These are phyloP conservation scores for Gonioctena quinquepunctata DNA, from an alignment of 1,140 invertebrate genomes.

Conservation along the genomic window DNA sequence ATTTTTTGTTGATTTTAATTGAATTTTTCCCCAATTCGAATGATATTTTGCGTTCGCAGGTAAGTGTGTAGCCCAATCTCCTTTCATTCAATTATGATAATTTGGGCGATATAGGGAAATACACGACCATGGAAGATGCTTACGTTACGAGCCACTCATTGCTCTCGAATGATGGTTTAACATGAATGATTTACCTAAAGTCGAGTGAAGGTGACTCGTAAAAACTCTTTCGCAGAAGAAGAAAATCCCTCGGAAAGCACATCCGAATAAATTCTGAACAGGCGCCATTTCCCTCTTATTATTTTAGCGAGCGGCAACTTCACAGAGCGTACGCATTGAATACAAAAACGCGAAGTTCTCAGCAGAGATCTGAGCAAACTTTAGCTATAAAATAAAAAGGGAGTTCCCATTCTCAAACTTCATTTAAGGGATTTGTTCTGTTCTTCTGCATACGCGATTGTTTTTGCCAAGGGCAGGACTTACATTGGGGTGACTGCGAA, in stretches of 20 bases:
- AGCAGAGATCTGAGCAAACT: slow-evolving; percentile 8
- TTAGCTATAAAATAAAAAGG: slow-evolving; percentile 17
- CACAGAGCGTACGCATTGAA: slow-evolving; percentile 6
- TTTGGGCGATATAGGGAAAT: too few species aligned
- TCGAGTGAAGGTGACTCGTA: not conserved
- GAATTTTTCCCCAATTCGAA: too few species aligned
- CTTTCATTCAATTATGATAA: too few species aligned
- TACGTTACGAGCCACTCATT: too few species aligned
- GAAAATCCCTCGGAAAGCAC: not conserved
- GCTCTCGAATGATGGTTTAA: too few species aligned
- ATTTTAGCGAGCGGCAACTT: not conserved
- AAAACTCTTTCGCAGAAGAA: not conserved
- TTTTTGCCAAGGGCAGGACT: not conserved
- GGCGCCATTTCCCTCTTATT: slow-evolving; percentile 2
- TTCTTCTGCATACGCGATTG: not conserved
- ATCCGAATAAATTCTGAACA: slow-evolving; percentile 9
- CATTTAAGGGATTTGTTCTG: slow-evolving; percentile 13
- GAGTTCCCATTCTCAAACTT: slow-evolving; percentile 18
- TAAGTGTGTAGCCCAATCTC: too few species aligned
- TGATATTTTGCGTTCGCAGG: too few species aligned
- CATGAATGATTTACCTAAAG: too few species aligned
- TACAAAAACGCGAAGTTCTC: slow-evolving; percentile 10
- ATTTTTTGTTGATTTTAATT: too few species aligned
- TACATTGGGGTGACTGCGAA: too few species aligned
- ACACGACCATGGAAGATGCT: too few species aligned